Evolutionary conservation across 1,140 invertebrate species (phyloP).

Genomic region (Cotesia typhae): DNA sequence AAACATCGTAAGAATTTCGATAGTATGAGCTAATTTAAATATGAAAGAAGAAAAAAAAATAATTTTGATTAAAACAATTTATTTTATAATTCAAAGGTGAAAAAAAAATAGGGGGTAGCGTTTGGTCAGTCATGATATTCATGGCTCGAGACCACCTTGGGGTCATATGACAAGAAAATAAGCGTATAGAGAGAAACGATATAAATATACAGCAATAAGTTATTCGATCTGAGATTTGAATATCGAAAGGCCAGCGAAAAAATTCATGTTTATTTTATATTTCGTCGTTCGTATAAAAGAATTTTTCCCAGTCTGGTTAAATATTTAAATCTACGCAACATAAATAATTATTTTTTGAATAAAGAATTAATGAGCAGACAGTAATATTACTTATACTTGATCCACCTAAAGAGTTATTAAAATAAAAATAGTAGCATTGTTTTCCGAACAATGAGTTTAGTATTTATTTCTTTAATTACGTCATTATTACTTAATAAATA

Average conservation of each 20-base stretch:
- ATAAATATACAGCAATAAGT: conserved; percentile 46
- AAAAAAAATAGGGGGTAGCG: conserved; percentile 41
- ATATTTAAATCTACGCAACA: conserved; percentile 6
- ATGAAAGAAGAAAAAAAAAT: too few species aligned
- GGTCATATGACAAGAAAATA: conserved; percentile 44
- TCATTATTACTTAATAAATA: too few species aligned
- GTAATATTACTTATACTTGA: conserved; percentile 10
- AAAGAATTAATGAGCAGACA: conserved; percentile 12
- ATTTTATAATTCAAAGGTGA: not conserved
- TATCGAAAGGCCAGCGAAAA: conserved; percentile 52
- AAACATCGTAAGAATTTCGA: too few species aligned
- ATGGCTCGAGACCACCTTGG: conserved; percentile 63
- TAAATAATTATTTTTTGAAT: conserved; percentile 14
- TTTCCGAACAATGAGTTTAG: too few species aligned
- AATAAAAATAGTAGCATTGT: too few species aligned
- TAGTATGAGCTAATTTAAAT: too few species aligned
- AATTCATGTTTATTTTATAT: conserved; percentile 64
- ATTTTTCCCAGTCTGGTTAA: conserved; percentile 20
- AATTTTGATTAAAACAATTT: not conserved
- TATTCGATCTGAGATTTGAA: conserved; percentile 66
- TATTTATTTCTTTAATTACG: too few species aligned
- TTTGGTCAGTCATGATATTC: conserved; percentile 67
- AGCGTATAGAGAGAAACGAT: conserved; percentile 41
- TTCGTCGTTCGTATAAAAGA: conserved; percentile 37
- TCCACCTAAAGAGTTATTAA: not conserved